Conservation (phyloP, 2,113 vertebrate species). For the Engraulis encrasicolus region DNA sequence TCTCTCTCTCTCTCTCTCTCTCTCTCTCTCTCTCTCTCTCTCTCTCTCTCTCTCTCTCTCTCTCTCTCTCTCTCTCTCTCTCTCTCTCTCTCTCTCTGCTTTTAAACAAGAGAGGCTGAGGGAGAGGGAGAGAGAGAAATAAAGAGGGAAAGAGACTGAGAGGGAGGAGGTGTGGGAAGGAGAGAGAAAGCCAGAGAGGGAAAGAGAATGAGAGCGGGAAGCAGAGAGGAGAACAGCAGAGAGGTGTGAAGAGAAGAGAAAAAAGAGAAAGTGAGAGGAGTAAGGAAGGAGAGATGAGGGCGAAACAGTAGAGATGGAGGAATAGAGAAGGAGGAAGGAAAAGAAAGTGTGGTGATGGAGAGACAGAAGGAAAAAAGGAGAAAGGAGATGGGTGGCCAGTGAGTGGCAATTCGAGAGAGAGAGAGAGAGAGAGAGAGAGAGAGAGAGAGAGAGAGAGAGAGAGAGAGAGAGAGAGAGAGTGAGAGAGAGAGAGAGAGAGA, state of each 20-base stretch:
- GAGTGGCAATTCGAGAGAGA: too few species aligned
- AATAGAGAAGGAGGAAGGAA: too few species aligned
- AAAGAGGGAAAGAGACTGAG: too few species aligned
- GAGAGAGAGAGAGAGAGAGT: neutral
- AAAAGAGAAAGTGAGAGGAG: too few species aligned
- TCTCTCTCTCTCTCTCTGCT: constrained; percentile 50
- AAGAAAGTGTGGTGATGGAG: too few species aligned
- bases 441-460: neutral
- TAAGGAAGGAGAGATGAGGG: too few species aligned
- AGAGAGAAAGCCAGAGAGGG: constrained; percentile 51
- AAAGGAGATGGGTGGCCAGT: too few species aligned
- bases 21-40: constrained; percentile 55
- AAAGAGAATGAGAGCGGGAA: too few species aligned
- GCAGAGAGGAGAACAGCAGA: constrained; percentile 42
- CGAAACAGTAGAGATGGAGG: too few species aligned
- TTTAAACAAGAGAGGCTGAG: neutral
- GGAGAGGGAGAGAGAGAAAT: constrained; percentile 51
- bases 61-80: constrained; percentile 58
- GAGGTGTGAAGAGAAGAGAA: constrained; percentile 44
- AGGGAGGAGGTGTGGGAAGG: constrained; percentile 27
- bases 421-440: neutral
- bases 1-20: constrained; percentile 58
- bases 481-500: neutral
- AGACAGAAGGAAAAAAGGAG: too few species aligned
- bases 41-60: constrained; percentile 58